Conservation (phyloP, 2,888 invertebrate species). For the Nudaria mundana region DNA sequence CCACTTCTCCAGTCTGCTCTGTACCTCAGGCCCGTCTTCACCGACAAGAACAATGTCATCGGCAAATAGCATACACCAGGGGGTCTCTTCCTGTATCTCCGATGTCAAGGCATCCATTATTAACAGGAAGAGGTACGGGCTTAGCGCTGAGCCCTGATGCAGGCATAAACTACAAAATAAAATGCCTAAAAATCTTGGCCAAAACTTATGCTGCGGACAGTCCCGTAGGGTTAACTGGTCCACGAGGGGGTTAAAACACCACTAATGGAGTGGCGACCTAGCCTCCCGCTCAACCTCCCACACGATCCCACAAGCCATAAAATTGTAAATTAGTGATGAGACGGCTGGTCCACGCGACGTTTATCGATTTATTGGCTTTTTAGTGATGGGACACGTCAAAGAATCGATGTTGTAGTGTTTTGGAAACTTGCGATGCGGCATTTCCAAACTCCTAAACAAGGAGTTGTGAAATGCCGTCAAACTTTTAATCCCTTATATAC, state of each 20-base stretch:
- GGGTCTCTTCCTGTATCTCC: no score
- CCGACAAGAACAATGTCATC: no score
- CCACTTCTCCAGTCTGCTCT: no score
- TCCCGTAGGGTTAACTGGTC: slow-evolving; percentile 60
- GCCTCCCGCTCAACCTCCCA: slow-evolving; percentile 42
- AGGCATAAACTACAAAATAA: neutral
- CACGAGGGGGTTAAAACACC: slow-evolving; percentile 51
- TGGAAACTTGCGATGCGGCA: neutral
- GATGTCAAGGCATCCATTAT: no score
- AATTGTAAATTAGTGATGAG: slow-evolving; percentile 81
- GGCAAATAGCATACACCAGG: no score
- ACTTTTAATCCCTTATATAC: no score
- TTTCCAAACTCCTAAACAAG: no score
- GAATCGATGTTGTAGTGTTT: slow-evolving; percentile 17
- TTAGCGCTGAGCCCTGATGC: no score
- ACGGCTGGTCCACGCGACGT: slow-evolving; percentile 60
- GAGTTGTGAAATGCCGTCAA: no score
- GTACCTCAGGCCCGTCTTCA: no score
- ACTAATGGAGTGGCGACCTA: slow-evolving; percentile 67
- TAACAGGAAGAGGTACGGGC: no score
- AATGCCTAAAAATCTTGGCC: neutral
- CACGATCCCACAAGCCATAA: slow-evolving; percentile 73
- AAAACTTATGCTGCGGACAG: slow-evolving; percentile 40
- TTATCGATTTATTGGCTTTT: slow-evolving; percentile 79
- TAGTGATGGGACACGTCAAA: slow-evolving; percentile 37